Base-by-base conservation (phyloP, 1,140 invertebrate genomes). In the Wasmannia auropunctata region DNA sequence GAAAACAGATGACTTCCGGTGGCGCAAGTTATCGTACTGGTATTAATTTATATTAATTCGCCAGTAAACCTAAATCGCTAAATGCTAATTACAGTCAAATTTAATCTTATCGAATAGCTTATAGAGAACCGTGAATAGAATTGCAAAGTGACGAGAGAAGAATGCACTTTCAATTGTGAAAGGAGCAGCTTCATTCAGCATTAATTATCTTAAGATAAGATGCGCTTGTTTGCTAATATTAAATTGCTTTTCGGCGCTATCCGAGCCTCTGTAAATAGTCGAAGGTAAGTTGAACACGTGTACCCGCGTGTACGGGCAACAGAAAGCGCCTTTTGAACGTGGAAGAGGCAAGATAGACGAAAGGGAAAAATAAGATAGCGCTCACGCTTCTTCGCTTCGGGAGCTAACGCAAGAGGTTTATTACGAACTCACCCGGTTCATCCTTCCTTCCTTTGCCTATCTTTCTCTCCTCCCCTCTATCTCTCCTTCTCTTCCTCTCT, bases 381-480 rank as follows among this genome's bases (percentile, higher is more conserved):
- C 86, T 88, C 87, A 90, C 91, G 86, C 87, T 90, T 92, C 91
- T 92, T 89, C 89, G 91, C 91, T 94, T 92, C 81, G 86, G 87
- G 86, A 93, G 92, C 90, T 90, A 84, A 76, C 62, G 85, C 90
- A 84, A 89, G 88, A 93, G 93, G 86, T 92, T 93, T 91, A 93
- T 93, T 92, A 92, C 89, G 72, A 91, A 90, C 89, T 87, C 89
- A 88, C 86, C 91, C 88, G 74, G 85, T 79, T 56, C 69, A 72
- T 60, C 31, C 49, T 63, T 81, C 87, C 74, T 87, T 54, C 25
- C 60, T 86, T 90, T 46, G n/a, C 40, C n/a, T 43, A 25, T 3
- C 16, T 43, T 5, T 58, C 28, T 62, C 31, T 40, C 19, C 3
- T 19, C 54, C n/a, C 49, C 31, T 16, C 37, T 25, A 7, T 63